Evolutionary conservation across 2,797 vertebrate species (phyloP).

Genomic region (Rhinoraja longicauda): DNA sequence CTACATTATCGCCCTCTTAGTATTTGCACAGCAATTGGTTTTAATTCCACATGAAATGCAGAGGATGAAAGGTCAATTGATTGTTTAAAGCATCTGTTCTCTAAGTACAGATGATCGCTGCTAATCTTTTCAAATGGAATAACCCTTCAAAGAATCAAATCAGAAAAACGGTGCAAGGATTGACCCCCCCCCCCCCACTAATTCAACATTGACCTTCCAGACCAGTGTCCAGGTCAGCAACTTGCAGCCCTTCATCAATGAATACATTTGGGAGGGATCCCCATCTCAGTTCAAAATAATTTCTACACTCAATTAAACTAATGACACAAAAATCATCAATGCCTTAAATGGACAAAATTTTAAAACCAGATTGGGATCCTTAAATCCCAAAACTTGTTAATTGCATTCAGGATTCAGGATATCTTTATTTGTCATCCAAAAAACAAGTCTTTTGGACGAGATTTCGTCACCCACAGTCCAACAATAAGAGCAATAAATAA

Average conservation of each 20-base stretch:
- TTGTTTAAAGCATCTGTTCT: neutral
- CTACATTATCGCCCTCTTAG: neutral
- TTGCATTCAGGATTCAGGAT: no score
- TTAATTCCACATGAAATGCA: neutral
- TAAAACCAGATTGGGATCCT: neutral
- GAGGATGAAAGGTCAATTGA: neutral
- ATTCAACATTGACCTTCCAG: neutral
- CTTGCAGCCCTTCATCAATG: neutral
- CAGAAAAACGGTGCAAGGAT: neutral
- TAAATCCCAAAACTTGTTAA: no score
- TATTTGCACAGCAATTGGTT: neutral
- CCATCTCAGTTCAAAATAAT: neutral
- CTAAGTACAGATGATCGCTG: neutral
- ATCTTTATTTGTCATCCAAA: no score
- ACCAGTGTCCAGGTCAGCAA: neutral
- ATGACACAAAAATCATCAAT: neutral
- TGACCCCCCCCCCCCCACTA: neutral
- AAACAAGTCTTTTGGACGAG: no score
- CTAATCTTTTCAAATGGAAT: neutral
- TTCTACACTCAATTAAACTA: neutral
- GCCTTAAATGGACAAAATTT: neutral
- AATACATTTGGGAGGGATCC: neutral
- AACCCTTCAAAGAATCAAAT: neutral
- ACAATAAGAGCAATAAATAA: no score
- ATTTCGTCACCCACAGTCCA: no score